Evolutionary conservation across 2,888 invertebrate species (phyloP).

Genomic region (Drosophila birchii): DNA sequence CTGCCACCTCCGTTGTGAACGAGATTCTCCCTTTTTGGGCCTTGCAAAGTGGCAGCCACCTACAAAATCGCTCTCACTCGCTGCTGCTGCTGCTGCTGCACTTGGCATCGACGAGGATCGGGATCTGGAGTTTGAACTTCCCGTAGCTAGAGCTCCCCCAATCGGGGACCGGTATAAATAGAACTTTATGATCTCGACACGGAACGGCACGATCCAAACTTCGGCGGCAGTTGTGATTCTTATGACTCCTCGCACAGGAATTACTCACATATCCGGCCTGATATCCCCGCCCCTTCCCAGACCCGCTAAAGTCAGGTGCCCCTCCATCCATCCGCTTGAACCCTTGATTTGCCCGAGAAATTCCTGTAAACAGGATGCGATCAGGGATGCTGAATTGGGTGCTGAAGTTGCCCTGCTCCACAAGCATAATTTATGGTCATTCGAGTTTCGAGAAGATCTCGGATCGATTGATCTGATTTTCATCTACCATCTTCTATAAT

Average conservation of each 20-base stretch:
- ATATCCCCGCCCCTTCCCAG: background rate
- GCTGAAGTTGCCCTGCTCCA: constrained; percentile 43
- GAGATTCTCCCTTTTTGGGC: constrained; percentile 5
- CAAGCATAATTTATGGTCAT: constrained; percentile 30
- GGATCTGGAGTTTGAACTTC: constrained; percentile 53
- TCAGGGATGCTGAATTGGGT: constrained; percentile 50
- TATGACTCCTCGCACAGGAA: constrained; percentile 49
- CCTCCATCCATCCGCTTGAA: constrained; percentile 15
- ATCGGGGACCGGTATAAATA: constrained; percentile 67
- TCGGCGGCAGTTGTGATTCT: constrained; percentile 32
- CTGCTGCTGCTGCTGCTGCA: constrained; percentile 52
- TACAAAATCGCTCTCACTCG: constrained; percentile 60
- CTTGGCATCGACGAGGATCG: constrained; percentile 52
- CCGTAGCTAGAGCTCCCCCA: constrained; percentile 57
- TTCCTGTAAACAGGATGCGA: constrained; percentile 74
- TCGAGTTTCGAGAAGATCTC: constrained; percentile 24
- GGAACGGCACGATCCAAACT: constrained; percentile 58
- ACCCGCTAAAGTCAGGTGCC: constrained; percentile 28
- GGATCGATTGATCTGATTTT: constrained; percentile 27
- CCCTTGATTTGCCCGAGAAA: constrained; percentile 49
- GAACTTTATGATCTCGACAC: constrained; percentile 74
- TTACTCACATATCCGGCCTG: constrained; percentile 73
- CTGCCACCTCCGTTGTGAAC: background rate
- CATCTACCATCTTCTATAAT: constrained; percentile 35
- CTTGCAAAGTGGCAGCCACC: constrained; percentile 76